Conservation (phyloP, 23 tunicate species). For the Trididemnum clinides region DNA sequence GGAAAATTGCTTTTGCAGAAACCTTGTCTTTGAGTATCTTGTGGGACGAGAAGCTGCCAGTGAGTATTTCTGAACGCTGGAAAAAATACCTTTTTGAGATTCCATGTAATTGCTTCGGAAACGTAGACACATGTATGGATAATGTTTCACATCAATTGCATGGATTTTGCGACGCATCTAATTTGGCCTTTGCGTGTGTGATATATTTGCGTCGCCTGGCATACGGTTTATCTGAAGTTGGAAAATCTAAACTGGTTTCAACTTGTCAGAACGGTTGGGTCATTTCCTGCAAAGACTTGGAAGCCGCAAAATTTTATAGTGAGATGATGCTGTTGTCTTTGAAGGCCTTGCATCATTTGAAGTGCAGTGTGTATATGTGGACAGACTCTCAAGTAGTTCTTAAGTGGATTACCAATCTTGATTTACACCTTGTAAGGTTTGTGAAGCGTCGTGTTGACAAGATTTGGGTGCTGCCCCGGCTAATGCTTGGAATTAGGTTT, state of each 20-base stretch:
- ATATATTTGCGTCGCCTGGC: not conserved
- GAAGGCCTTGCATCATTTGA: not conserved
- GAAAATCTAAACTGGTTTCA: conserved; percentile 3
- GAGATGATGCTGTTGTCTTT: not conserved
- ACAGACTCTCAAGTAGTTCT: not conserved
- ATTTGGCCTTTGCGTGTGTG: not conserved
- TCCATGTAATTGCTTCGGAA: not conserved
- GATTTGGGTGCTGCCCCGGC: not conserved
- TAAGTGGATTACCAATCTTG: conserved; percentile 1
- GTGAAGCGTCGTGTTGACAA: not conserved
- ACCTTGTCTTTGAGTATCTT: not conserved
- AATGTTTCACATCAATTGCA: not conserved
- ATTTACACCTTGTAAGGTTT: not conserved
- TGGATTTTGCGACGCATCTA: conserved; percentile 19
- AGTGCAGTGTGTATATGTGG: not conserved
- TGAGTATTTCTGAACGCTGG: not conserved
- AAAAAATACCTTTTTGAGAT: not conserved
- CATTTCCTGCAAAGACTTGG: not conserved
- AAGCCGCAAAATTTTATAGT: not conserved
- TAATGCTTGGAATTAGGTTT: not conserved
- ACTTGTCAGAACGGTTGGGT: no score
- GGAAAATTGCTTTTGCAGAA: not conserved
- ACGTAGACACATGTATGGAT: not conserved
- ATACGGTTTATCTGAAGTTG: not conserved
- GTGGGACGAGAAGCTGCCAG: conserved; percentile 24